These are phyloP conservation scores for Pipistrellus nathusii DNA, from an alignment of 2,797 vertebrate species.

Conservation along the genomic window DNA sequence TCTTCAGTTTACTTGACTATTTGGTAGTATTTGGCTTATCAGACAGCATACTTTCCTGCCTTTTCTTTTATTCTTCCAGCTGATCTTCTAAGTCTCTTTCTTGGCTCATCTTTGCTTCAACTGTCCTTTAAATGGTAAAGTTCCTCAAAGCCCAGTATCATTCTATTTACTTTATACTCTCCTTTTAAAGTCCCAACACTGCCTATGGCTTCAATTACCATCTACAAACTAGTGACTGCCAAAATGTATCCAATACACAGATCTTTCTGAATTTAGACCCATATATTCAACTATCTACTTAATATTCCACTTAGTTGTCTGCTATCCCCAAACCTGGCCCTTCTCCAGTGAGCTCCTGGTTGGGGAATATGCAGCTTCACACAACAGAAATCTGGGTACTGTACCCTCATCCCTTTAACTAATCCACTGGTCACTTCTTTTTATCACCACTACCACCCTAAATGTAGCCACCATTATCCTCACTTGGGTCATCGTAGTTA, in stretches of 20 bases:
- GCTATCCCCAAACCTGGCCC: neutral
- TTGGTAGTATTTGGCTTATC: slow-evolving; percentile 24
- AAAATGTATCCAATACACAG: slow-evolving; percentile 14
- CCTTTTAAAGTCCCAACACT: neutral
- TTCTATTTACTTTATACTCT: neutral
- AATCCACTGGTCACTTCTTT: slow-evolving; percentile 14
- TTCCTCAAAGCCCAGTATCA: slow-evolving; percentile 20
- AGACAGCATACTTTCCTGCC: slow-evolving; percentile 9
- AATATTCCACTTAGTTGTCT: slow-evolving; percentile 24
- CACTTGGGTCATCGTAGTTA: neutral
- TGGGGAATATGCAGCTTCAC: slow-evolving; percentile 2
- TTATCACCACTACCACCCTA: neutral
- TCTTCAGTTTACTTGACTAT: slow-evolving; percentile 23
- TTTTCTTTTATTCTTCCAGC: slow-evolving; percentile 42
- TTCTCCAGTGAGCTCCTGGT: neutral
- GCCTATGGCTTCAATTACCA: slow-evolving; percentile 3
- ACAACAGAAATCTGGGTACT: neutral
- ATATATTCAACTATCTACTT: slow-evolving; percentile 41
- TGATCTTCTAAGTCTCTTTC: neutral
- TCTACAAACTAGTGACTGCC: neutral
- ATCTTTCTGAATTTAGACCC: slow-evolving; percentile 51
- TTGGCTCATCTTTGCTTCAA: slow-evolving; percentile 10
- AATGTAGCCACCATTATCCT: neutral
- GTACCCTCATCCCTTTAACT: slow-evolving; percentile 1
- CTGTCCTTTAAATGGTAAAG: slow-evolving; percentile 27